Conservation (phyloP, 2,888 invertebrate species). For the Andrena hattorfiana region DNA sequence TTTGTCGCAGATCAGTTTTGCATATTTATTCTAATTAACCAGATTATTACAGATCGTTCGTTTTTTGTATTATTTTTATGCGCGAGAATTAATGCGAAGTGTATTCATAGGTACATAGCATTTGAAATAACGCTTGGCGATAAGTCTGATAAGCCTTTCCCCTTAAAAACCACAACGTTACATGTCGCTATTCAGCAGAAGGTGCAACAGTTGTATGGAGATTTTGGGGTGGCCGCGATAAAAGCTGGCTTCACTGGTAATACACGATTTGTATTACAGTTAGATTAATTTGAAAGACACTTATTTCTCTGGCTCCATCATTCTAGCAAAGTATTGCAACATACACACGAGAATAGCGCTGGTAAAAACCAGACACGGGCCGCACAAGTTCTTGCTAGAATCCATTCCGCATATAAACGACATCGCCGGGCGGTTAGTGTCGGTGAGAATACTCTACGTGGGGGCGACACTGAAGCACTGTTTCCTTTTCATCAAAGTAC, state of each 20-base stretch:
- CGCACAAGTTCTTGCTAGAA: constrained; percentile 90
- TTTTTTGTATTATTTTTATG: neutral
- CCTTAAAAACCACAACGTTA: constrained; percentile 86
- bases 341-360: constrained; percentile 91
- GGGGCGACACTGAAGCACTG: constrained; percentile 93
- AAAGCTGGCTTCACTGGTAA: constrained; percentile 88
- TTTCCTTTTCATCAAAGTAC: constrained; percentile 88
- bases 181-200: constrained; percentile 87
- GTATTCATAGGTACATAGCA: constrained; percentile 88
- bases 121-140: constrained; percentile 87
- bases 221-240: constrained; percentile 90
- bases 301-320: constrained; percentile 25
- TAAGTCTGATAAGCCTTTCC: constrained; percentile 85
- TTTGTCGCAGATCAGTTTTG: neutral
- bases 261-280: neutral
- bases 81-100: constrained; percentile 22
- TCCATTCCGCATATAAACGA: constrained; percentile 90
- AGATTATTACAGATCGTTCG: neutral
- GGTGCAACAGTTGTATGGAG: constrained; percentile 91
- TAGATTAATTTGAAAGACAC: neutral
- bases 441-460: constrained; percentile 89
- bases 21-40: constrained; percentile 7
- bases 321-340: constrained; percentile 91
- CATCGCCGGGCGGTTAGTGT: constrained; percentile 88
- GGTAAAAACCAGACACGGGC: constrained; percentile 90